Percentiles rank a stretch among this genome's conserved stretches.
Conservation (phyloP, 2,888 invertebrate species). For the Lamellibrachia columna region DNA sequence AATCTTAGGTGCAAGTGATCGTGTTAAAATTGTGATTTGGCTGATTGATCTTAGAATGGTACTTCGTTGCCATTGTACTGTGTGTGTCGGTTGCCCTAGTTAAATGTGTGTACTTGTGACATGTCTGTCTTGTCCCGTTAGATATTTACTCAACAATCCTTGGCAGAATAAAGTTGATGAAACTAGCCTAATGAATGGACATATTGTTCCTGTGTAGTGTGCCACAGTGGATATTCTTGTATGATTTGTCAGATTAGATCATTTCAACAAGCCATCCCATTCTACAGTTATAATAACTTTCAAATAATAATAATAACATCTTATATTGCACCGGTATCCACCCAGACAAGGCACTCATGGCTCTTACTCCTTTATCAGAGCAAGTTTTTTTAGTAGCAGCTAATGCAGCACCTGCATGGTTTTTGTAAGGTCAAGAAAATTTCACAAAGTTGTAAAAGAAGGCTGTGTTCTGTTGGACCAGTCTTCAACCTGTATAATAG, state of each 20-base stretch:
- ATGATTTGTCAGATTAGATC: background rate
- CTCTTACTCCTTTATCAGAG: too few species aligned
- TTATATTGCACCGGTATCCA: too few species aligned
- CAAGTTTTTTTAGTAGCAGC: too few species aligned
- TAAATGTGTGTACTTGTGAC: background rate
- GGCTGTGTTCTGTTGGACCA: background rate
- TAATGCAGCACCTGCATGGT: too few species aligned
- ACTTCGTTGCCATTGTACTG: background rate
- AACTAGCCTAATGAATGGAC: background rate
- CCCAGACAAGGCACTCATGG: too few species aligned
- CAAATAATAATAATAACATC: background rate
- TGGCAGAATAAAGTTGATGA: background rate
- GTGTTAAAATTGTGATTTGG: constrained; percentile 11
- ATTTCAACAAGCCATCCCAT: background rate
- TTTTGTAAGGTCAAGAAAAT: background rate
- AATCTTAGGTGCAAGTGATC: constrained; percentile 9
- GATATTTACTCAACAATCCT: background rate
- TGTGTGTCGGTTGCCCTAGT: background rate
- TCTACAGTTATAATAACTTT: background rate
- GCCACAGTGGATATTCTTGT: background rate
- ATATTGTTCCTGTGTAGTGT: background rate
- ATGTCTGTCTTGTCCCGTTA: background rate
- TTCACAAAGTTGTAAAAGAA: background rate
- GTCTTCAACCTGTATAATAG: background rate
- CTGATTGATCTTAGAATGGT: background rate